phyloP scores from a whole-genome alignment of 2,113 vertebrate genomes.

The Euleptes europaea region DNA sequence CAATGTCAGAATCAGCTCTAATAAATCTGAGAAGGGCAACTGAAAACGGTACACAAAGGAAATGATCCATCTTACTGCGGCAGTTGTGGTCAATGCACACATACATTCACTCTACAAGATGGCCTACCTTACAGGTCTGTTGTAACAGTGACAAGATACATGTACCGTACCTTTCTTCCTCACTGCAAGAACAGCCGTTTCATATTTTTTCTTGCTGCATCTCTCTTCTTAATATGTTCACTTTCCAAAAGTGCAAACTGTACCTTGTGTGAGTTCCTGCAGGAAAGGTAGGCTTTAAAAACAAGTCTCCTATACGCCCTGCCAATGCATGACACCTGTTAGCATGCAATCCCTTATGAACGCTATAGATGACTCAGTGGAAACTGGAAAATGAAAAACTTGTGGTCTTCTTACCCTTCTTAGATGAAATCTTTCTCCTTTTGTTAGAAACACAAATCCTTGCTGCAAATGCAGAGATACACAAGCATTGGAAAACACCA shows the following conservation, averaged over 20 bases:
- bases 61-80: too few relatives aligned
- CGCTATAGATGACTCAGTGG: conserved; percentile 50
- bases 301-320: conserved; percentile 42
- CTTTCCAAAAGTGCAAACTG: conserved; percentile 5
- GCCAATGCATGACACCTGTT: conserved; percentile 47
- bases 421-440: conserved; percentile 50
- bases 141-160: too few relatives aligned
- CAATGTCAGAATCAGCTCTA: too few relatives aligned
- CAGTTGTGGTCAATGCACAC: too few relatives aligned
- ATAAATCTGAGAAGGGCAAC: background rate
- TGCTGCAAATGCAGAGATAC: background rate
- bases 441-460: background rate
- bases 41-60: too few relatives aligned
- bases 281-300: conserved; percentile 23
- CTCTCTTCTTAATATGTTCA: background rate
- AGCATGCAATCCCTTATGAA: conserved; percentile 23
- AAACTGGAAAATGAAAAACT: conserved; percentile 39
- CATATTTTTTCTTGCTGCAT: background rate
- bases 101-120: too few relatives aligned
- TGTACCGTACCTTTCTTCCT: background rate
- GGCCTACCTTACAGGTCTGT: too few relatives aligned
- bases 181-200: background rate
- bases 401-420: conserved; percentile 37
- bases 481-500: background rate
- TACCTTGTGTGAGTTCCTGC: conserved; percentile 12